phyloP scores from a whole-genome alignment of 2,113 vertebrate species.

The Oreocharis arfaki region DNA sequence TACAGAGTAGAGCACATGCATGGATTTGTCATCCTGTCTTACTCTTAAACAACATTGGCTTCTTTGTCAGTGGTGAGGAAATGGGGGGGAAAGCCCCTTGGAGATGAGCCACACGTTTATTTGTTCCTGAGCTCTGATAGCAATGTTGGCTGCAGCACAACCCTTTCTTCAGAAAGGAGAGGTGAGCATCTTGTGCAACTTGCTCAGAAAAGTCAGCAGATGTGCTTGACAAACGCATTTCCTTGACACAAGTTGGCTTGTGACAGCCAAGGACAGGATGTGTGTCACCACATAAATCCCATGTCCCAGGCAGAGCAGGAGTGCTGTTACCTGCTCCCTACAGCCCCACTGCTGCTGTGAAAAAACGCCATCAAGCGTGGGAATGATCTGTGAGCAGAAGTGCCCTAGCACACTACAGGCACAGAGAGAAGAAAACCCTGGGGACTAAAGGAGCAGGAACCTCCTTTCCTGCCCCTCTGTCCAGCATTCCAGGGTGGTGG shows the following conservation, averaged over 20 bases:
- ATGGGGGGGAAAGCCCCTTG: slow-evolving; percentile 49
- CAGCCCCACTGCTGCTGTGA: not conserved
- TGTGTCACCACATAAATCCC: rapidly evolving
- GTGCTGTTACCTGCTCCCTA: not conserved
- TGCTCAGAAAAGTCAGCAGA: not conserved
- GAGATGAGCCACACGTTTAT: slow-evolving; percentile 52
- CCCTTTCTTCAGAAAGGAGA: slow-evolving; percentile 18
- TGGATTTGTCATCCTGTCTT: slow-evolving; percentile 52
- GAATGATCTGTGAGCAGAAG: not conserved
- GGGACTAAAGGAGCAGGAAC: not conserved
- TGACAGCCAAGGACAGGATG: not conserved
- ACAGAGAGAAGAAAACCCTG: not conserved
- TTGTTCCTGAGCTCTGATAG: slow-evolving; percentile 50
- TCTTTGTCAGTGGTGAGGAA: slow-evolving; percentile 58
- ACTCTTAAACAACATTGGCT: slow-evolving; percentile 34
- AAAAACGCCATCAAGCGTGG: not conserved
- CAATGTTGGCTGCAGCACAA: slow-evolving; percentile 26
- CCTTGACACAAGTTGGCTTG: not conserved
- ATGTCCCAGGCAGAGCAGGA: not conserved
- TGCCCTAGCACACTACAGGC: not conserved
- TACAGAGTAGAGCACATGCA: slow-evolving; percentile 33
- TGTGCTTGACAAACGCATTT: not conserved
- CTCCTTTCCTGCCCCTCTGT: not conserved
- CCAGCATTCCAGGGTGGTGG: not conserved
- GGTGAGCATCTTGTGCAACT: slow-evolving; percentile 38